A percentile compares a stretch with the other conserved stretches of the same genome.
Conservation (phyloP, 2,888 invertebrate species). For the Pherbina coryleti region DNA sequence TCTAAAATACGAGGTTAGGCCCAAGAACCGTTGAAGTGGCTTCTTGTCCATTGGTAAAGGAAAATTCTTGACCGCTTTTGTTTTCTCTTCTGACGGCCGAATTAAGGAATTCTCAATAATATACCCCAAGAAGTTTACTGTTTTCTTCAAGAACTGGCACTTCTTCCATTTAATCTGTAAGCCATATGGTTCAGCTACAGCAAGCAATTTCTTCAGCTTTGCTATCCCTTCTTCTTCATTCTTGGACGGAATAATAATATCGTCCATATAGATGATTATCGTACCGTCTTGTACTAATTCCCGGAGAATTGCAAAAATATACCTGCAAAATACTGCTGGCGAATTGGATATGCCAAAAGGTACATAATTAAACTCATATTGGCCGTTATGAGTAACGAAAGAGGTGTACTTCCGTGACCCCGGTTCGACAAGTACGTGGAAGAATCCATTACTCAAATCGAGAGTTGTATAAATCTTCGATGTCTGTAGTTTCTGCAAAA, state of each 20-base stretch:
- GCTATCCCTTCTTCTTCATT: background rate
- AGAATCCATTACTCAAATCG: conserved; percentile 51
- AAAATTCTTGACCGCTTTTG: background rate
- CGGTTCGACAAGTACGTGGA: conserved; percentile 49
- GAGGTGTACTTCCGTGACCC: conserved; percentile 51
- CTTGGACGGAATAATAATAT: background rate
- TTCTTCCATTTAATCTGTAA: no score
- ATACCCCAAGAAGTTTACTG: no score
- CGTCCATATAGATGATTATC: background rate
- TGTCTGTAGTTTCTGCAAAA: conserved; percentile 42
- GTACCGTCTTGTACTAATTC: background rate
- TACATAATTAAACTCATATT: conserved; percentile 43
- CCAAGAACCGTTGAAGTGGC: conserved; percentile 35
- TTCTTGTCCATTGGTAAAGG: conserved; percentile 38
- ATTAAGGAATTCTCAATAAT: no score
- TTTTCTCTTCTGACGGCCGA: no score
- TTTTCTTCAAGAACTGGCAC: no score
- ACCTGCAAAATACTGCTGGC: conserved; percentile 1
- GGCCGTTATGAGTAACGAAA: conserved; percentile 52
- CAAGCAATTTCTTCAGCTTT: no score
- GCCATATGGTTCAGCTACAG: background rate
- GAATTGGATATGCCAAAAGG: background rate
- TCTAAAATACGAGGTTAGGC: conserved; percentile 46
- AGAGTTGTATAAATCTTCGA: conserved; percentile 49
- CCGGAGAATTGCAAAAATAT: background rate